These are phyloP conservation scores for Picathartes gymnocephalus DNA, from an alignment of 2,113 vertebrate genomes.

Conservation along the genomic window DNA sequence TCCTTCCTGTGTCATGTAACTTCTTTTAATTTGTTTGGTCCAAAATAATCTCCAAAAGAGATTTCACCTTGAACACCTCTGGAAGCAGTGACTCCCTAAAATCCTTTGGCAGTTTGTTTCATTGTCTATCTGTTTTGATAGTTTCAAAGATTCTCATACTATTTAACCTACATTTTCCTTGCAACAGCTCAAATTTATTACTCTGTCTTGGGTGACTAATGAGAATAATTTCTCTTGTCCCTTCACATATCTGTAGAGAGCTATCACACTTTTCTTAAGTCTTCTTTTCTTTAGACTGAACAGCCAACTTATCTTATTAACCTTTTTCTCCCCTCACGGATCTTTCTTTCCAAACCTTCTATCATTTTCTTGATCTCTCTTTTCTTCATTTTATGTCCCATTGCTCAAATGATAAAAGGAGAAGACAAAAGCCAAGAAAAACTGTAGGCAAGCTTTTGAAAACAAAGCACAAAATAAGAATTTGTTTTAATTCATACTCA, in stretches of 20 bases:
- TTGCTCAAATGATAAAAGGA: conserved; percentile 29
- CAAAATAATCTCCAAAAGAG: not conserved
- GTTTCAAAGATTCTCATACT: not conserved
- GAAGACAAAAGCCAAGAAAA: conserved; percentile 44
- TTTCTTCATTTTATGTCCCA: conserved; percentile 36
- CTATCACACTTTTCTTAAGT: conserved; percentile 41
- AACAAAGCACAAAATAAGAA: conserved; percentile 61
- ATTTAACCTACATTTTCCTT: conserved; percentile 50
- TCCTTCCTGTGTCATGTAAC: not conserved
- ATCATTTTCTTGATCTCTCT: conserved; percentile 46
- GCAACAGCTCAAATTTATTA: conserved; percentile 39
- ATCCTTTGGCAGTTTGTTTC: conserved; percentile 16
- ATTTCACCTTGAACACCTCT: conserved; percentile 28
- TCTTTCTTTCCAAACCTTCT: conserved; percentile 41
- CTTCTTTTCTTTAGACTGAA: conserved; percentile 43
- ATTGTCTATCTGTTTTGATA: conserved; percentile 17
- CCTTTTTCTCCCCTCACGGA: conserved; percentile 10
- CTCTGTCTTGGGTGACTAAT: conserved; percentile 59
- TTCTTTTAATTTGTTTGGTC: conserved; percentile 27
- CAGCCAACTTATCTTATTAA: conserved; percentile 54
- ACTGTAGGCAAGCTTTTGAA: conserved; percentile 58
- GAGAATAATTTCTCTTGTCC: conserved; percentile 61
- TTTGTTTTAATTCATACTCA: conserved; percentile 55
- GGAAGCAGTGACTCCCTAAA: not conserved
- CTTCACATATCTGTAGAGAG: conserved; percentile 43